A percentile compares a stretch with the other conserved stretches of the same genome.
phyloP scores from a whole-genome alignment of 2,797 vertebrate genomes.

The Natrix natrix region DNA sequence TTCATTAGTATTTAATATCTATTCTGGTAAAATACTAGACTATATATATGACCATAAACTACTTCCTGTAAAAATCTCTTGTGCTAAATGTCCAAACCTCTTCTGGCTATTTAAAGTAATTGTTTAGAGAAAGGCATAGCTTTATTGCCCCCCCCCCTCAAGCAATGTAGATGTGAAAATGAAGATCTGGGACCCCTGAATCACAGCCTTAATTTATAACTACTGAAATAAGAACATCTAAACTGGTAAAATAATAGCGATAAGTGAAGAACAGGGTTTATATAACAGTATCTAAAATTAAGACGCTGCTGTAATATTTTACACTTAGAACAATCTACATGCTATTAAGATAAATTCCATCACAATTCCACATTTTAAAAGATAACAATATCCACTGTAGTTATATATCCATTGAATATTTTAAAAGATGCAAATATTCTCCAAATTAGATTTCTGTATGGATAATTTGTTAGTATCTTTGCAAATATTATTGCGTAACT shows the following conservation, averaged over 20 bases:
- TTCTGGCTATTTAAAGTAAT: not conserved
- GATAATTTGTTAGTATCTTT: not conserved
- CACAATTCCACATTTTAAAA: not conserved
- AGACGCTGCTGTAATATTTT: not conserved
- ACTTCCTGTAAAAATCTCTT: not conserved
- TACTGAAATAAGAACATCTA: slow-evolving; percentile 35
- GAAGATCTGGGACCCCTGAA: not conserved
- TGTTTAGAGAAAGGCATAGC: not conserved
- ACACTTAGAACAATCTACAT: slow-evolving; percentile 30
- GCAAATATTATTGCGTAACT: not conserved
- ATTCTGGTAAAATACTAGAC: not conserved
- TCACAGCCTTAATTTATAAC: not conserved
- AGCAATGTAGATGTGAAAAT: not conserved
- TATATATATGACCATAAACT: not conserved
- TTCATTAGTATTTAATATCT: not conserved
- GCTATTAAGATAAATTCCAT: slow-evolving; percentile 1
- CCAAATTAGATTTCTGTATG: not conserved
- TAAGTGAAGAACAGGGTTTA: slow-evolving; percentile 39
- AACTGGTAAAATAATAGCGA: slow-evolving; percentile 12
- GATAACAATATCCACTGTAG: not conserved
- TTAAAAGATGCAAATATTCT: not conserved
- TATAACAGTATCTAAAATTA: not conserved
- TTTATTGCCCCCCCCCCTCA: no score
- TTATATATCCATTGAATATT: not conserved
- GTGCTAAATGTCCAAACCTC: not conserved